Percentiles rank a stretch among this genome's conserved stretches.
These are phyloP conservation scores for Stramonita haemastoma DNA, from an alignment of 2,888 invertebrate genomes.

Conservation along the genomic window DNA sequence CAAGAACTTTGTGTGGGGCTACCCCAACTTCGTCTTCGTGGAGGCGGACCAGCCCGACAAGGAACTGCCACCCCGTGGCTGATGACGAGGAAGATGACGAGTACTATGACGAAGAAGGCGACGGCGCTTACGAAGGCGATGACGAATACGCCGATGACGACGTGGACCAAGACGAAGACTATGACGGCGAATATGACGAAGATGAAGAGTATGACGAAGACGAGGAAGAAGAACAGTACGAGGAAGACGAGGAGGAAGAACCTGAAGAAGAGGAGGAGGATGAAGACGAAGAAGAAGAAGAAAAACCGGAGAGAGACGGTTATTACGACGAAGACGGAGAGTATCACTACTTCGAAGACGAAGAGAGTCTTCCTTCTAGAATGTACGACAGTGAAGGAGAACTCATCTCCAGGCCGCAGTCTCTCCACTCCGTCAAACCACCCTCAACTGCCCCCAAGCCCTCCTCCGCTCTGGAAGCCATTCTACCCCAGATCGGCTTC, in stretches of 20 bases:
- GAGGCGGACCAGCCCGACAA: slow-evolving; percentile 1
- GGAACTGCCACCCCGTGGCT: not conserved
- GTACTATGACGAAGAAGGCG: not conserved
- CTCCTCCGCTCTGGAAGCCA: slow-evolving; percentile 30
- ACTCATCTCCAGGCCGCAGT: not conserved
- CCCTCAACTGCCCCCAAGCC: slow-evolving; percentile 16
- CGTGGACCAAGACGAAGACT: not conserved
- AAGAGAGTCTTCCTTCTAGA: not conserved
- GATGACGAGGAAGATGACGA: slow-evolving; percentile 1
- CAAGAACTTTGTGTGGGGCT: slow-evolving; percentile 35
- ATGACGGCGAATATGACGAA: slow-evolving; percentile 3
- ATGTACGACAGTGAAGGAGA: slow-evolving; percentile 26
- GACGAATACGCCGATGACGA: not conserved
- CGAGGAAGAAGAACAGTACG: not conserved
- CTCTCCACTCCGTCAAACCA: not conserved
- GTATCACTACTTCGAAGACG: not conserved
- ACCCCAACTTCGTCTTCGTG: slow-evolving; percentile 33
- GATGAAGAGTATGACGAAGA: slow-evolving; percentile 4
- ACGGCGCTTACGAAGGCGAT: not conserved
- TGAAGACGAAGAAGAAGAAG: slow-evolving; percentile 8
- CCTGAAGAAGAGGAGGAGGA: not conserved
- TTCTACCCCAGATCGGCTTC: slow-evolving; percentile 22
- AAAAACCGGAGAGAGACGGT: slow-evolving; percentile 16
- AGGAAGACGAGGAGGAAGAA: slow-evolving; percentile 1
- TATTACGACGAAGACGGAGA: slow-evolving; percentile 37